phyloP scores from a whole-genome alignment of 2,888 invertebrate species.

The Thalpophila matura region DNA sequence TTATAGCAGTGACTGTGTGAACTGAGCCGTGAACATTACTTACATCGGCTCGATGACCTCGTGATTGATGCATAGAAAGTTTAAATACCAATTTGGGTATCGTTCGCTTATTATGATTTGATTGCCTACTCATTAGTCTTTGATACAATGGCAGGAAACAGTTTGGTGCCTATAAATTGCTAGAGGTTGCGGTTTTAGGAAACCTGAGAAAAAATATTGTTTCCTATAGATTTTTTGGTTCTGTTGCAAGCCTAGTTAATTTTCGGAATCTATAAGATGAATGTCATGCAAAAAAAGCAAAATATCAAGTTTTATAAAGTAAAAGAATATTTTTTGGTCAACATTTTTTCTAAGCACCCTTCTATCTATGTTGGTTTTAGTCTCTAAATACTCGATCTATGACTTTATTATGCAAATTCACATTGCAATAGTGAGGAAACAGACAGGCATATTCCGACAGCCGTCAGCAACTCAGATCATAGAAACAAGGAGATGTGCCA shows the following conservation, averaged over 20 bases:
- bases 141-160: conserved; percentile 56
- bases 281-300: not conserved
- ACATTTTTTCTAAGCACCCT: too few species aligned
- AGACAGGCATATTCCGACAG: conserved; percentile 46
- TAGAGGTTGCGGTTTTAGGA: conserved; percentile 25
- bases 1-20: conserved; percentile 79
- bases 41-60: conserved; percentile 69
- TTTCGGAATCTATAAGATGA: not conserved
- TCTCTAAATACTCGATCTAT: conserved; percentile 25
- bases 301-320: too few species aligned
- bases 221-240: not conserved
- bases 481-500: too few species aligned
- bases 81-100: conserved; percentile 74
- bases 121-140: conserved; percentile 65
- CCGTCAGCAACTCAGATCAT: too few species aligned
- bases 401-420: conserved; percentile 52
- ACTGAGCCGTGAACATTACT: conserved; percentile 80
- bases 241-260: too few species aligned
- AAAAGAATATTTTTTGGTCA: too few species aligned
- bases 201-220: conserved; percentile 16
- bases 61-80: conserved; percentile 88
- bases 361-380: conserved; percentile 6
- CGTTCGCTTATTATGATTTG: conserved; percentile 65
- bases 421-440: conserved; percentile 42
- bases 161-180: conserved; percentile 23